Percentiles rank a stretch among this genome's conserved stretches.
Conservation (phyloP, 2,113 vertebrate genomes). For the Sinocyclocheilus maitianheensis region DNA sequence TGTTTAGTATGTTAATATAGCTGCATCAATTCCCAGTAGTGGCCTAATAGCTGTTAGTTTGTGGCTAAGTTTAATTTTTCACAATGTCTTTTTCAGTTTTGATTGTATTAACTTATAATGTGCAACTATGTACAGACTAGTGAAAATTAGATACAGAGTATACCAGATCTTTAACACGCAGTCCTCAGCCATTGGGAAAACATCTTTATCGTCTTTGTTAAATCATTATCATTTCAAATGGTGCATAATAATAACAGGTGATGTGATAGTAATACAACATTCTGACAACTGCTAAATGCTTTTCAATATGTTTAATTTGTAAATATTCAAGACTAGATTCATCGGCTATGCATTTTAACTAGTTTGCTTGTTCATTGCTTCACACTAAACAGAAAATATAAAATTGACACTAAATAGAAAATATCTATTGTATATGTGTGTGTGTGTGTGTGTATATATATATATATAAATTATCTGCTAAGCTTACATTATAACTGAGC, state of each 20-base stretch:
- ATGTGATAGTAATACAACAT: background rate
- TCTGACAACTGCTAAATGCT: background rate
- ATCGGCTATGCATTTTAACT: background rate
- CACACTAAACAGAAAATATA: too few species aligned
- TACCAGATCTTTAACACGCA: background rate
- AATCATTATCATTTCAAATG: background rate
- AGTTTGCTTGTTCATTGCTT: background rate
- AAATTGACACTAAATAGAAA: too few species aligned
- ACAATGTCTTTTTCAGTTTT: background rate
- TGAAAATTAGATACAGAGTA: background rate
- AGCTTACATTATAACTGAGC: background rate
- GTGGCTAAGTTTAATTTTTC: background rate
- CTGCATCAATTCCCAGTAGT: background rate
- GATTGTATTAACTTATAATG: background rate
- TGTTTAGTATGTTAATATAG: background rate
- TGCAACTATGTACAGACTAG: background rate
- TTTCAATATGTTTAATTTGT: background rate
- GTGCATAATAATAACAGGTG: background rate
- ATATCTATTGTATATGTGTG: too few species aligned
- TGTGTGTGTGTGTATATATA: too few species aligned
- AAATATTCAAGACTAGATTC: background rate
- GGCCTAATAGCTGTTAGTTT: background rate
- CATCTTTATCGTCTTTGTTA: background rate
- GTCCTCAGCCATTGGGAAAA: background rate
- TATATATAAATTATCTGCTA: background rate